phyloP scores from a whole-genome alignment of 2,888 invertebrate species.

The Drosophila paranaensis region DNA sequence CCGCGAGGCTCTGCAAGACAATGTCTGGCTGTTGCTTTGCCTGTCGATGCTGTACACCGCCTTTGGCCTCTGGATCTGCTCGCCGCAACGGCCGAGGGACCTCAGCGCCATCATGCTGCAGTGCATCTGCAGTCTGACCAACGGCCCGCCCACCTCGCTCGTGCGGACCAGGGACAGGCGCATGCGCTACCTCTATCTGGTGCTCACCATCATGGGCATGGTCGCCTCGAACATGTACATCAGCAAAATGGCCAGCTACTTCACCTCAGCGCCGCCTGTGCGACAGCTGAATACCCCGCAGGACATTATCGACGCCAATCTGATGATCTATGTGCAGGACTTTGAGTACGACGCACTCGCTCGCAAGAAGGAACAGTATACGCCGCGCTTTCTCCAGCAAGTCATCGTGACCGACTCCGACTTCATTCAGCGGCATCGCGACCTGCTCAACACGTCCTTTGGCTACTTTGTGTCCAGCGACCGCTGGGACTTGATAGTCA shows the following conservation, averaged over 20 bases:
- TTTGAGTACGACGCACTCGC: slow-evolving; percentile 60
- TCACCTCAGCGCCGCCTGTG: slow-evolving; percentile 59
- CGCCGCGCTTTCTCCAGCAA: slow-evolving; percentile 54
- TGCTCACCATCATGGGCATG: slow-evolving; percentile 71
- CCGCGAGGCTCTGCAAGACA: slow-evolving; percentile 53
- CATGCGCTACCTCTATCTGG: slow-evolving; percentile 63
- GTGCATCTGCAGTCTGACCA: slow-evolving; percentile 64
- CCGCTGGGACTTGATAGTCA: slow-evolving; percentile 77
- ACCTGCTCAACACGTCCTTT: slow-evolving; percentile 64
- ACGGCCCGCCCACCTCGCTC: slow-evolving; percentile 57
- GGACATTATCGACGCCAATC: slow-evolving; percentile 68
- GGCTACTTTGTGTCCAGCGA: slow-evolving; percentile 74
- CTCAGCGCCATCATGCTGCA: slow-evolving; percentile 68
- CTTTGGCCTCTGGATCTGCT: slow-evolving; percentile 69
- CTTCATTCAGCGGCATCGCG: slow-evolving; percentile 60
- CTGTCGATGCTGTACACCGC: slow-evolving; percentile 59
- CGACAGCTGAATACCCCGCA: slow-evolving; percentile 66
- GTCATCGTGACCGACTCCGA: slow-evolving; percentile 44
- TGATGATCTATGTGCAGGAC: slow-evolving; percentile 60
- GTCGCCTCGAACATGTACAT: slow-evolving; percentile 74
- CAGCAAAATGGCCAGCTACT: slow-evolving; percentile 76
- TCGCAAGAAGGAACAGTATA: slow-evolving; percentile 33
- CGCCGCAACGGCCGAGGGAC: slow-evolving; percentile 62
- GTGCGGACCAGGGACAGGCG: slow-evolving; percentile 51
- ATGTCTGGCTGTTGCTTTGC: slow-evolving; percentile 66